Evolutionary conservation across 1,140 invertebrate genomes (phyloP).

Genomic region (Ditylenchus dipsaci): DNA sequence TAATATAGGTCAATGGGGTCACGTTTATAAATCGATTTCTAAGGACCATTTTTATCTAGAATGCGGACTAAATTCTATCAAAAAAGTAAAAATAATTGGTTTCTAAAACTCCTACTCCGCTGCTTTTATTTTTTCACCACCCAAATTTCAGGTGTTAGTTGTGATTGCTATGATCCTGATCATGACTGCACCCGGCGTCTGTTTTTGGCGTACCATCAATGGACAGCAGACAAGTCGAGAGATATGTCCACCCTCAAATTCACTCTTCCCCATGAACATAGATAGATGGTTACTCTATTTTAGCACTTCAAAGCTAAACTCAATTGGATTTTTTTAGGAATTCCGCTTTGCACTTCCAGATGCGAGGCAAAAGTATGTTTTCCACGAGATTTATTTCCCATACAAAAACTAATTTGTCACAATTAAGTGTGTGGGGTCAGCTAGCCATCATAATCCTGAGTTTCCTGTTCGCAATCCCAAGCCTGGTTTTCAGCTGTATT

Average conservation of each 20-base stretch:
- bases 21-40: too few relatives aligned
- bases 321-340: constrained; percentile 16
- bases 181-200: constrained; percentile 56
- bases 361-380: constrained; percentile 50
- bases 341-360: constrained; percentile 55
- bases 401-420: constrained; percentile 17
- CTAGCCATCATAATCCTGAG: constrained; percentile 55
- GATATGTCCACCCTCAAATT: constrained; percentile 52
- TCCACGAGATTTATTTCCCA: too few relatives aligned
- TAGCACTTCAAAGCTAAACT: too few relatives aligned
- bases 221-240: constrained; percentile 55
- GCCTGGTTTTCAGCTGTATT: constrained; percentile 54
- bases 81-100: too few relatives aligned
- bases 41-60: too few relatives aligned
- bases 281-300: constrained; percentile 48
- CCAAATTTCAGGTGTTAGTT: constrained; percentile 43
- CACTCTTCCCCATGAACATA: constrained; percentile 58
- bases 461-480: constrained; percentile 48
- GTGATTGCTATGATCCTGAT: constrained; percentile 53
- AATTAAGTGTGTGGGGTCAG: constrained; percentile 54
- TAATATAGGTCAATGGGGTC: too few relatives aligned
- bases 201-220: constrained; percentile 56
- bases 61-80: too few relatives aligned
- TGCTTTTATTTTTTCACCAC: background rate
- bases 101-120: too few relatives aligned